Base-by-base conservation (phyloP, 53 echinoderm and acorn worm species). In the Holothuria leucospilota region DNA sequence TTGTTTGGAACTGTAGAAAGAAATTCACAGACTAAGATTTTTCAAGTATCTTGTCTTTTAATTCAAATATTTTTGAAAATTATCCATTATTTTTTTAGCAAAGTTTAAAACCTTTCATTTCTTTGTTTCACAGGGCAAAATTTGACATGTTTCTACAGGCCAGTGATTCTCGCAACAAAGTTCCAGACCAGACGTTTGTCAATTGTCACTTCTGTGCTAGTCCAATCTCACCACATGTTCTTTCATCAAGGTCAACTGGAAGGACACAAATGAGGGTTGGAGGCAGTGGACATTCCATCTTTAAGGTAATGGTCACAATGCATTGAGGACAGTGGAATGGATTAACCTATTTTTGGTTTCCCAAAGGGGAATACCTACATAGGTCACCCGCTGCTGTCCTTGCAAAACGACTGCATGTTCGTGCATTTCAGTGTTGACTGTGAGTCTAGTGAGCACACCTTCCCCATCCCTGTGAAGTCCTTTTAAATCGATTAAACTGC, bases 171-270 rank as follows among this genome's bases (percentile, higher is more conserved):
- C 80, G 80, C 5, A 80, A 60, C 59, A 90, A 90, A 39, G 85
- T 91, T 4, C 88, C 90, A 1, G 93, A 93, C 28, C 98, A 97
- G 70, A 93, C 95, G 58, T 97, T 93, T 56, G 90, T 97, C 82
- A 95, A 89, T 61, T 97, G 98, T 82, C 89, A 95, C 70, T 97
- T 91, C 89, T 97, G 98, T 70, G 87, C 87, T 51, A 97, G 86
- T 72, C 90, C 98, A 39, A 91, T 97, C 70, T 93, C 98, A n/a
- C 93, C 94, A 6, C 87, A 82, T 62, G 92, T 94, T 49, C 87
- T 96, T 30, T 91, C 96, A 64, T 88, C 90, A 15, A 75, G 51
- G 52, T 75, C 75, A 8, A 49, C 39, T 27, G 75, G 85, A 16
- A 84, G 53, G 38, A 39, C 59, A 27, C 81, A 51, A 16, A 52